Conservation (phyloP, 2,113 vertebrate species). For the Nibea albiflora region DNA sequence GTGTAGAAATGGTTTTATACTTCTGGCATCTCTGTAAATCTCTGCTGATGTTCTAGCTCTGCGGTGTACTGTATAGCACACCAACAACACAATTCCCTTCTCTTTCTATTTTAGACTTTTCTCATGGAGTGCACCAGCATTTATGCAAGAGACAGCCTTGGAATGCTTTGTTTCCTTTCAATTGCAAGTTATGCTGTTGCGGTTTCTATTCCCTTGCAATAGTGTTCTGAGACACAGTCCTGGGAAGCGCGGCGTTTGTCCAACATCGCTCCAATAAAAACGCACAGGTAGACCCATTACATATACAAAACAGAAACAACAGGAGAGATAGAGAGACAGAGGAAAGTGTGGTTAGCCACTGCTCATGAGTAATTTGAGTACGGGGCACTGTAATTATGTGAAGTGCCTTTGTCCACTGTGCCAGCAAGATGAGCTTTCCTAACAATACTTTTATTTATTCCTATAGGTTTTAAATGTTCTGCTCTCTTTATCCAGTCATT, state of each 20-base stretch:
- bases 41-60: not conserved
- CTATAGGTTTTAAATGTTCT: slow-evolving; percentile 3
- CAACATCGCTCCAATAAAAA: not conserved
- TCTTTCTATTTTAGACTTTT: not conserved
- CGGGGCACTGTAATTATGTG: not conserved
- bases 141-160: not conserved
- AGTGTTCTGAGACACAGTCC: not conserved
- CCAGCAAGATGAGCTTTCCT: not conserved
- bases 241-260: not conserved
- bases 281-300: not conserved
- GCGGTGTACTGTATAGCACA: not conserved
- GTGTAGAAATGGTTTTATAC: not conserved
- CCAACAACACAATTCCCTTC: not conserved
- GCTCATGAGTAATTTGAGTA: not conserved
- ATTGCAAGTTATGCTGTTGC: not conserved
- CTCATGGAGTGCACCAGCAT: not conserved
- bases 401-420: slow-evolving; percentile 13
- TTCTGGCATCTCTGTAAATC: not conserved
- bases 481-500: not conserved
- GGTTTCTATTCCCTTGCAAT: not conserved
- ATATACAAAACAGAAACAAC: not conserved
- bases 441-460: not conserved
- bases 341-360: not conserved
- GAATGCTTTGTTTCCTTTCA: not conserved
- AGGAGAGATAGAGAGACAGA: not conserved